Percentiles rank a stretch among this genome's conserved stretches.
phyloP scores from a whole-genome alignment of 2,797 vertebrate species.

The Chaunax sp. region DNA sequence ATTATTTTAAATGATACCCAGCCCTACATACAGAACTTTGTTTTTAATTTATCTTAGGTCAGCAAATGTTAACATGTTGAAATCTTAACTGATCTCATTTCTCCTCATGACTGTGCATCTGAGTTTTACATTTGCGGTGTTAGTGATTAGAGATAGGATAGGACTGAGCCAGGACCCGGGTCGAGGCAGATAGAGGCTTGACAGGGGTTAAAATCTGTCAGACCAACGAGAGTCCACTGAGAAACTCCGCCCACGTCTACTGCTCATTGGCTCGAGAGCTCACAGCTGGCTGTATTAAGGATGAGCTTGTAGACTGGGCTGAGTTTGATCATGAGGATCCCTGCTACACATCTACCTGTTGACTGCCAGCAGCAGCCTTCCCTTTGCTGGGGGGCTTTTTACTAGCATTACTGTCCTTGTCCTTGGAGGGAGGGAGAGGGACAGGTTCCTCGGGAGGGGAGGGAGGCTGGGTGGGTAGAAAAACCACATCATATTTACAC shows the following conservation, averaged over 20 bases:
- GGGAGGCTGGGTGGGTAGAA: constrained; percentile 72
- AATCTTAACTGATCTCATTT: constrained; percentile 1
- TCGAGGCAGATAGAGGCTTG: constrained; percentile 20
- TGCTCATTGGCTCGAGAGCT: no score
- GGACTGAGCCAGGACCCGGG: constrained; percentile 9
- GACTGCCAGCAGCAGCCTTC: constrained; percentile 75
- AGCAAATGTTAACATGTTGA: constrained; percentile 2
- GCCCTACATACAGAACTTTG: no score
- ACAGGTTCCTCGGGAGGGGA: constrained; percentile 68
- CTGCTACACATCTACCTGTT: constrained; percentile 74
- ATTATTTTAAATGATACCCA: no score
- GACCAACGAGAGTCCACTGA: constrained; percentile 27
- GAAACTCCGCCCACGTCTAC: constrained; percentile 15
- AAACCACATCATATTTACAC: constrained; percentile 64
- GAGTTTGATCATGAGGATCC: constrained; percentile 35
- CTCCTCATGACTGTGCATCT: constrained; percentile 2
- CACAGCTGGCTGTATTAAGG: background rate
- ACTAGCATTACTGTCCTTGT: constrained; percentile 78
- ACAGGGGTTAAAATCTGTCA: constrained; percentile 33
- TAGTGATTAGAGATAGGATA: constrained; percentile 49
- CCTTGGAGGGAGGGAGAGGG: constrained; percentile 68
- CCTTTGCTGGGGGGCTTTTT: constrained; percentile 76
- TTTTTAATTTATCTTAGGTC: background rate
- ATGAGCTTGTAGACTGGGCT: constrained; percentile 2
- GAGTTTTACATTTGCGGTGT: constrained; percentile 1